phyloP scores from a whole-genome alignment of 2,797 vertebrate genomes.

The Tarsius wallacei region DNA sequence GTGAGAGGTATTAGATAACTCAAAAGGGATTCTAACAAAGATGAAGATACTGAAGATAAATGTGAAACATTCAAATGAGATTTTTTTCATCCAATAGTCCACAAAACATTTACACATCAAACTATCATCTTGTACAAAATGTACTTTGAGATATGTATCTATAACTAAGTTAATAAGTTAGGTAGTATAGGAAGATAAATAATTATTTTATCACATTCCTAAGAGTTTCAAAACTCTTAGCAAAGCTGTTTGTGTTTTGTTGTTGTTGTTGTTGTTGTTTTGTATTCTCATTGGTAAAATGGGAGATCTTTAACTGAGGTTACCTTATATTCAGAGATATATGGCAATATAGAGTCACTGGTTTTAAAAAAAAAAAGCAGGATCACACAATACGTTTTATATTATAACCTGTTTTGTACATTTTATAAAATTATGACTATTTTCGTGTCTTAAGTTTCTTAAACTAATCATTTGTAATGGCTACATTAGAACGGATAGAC shows the following conservation, averaged over 20 bases:
- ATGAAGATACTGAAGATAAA: conserved; percentile 28
- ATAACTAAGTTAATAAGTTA: background rate
- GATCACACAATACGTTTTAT: background rate
- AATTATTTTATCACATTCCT: conserved; percentile 56
- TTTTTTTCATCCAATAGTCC: background rate
- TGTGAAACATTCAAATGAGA: background rate
- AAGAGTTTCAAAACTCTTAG: conserved; percentile 44
- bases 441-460: conserved; percentile 56
- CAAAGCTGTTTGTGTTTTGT: background rate
- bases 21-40: background rate
- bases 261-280: background rate
- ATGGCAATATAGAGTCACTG: background rate
- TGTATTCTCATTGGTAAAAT: conserved; percentile 52
- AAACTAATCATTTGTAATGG: background rate
- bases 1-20: background rate
- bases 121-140: conserved; percentile 1
- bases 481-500: background rate
- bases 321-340: background rate
- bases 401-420: conserved; percentile 25
- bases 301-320: background rate
- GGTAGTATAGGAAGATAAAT: background rate
- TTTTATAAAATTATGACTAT: conserved; percentile 15
- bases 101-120: conserved; percentile 31
- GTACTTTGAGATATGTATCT: background rate
- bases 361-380: conserved; percentile 9